These are phyloP conservation scores for Burhinus bistriatus DNA, from an alignment of 2,113 vertebrate species.

Conservation along the genomic window DNA sequence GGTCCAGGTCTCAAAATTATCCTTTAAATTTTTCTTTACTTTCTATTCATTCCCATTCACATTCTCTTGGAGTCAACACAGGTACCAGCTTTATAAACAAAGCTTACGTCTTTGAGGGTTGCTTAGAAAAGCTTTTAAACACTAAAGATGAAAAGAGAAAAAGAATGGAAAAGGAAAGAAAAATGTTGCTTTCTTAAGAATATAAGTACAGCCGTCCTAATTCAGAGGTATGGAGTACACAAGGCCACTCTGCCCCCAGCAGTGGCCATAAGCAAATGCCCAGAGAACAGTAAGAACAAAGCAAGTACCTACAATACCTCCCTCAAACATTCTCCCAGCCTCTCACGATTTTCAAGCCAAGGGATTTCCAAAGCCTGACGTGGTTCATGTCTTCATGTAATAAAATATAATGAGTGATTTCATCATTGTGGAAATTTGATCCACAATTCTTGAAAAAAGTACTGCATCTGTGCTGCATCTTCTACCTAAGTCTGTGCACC, in stretches of 20 bases:
- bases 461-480: rapidly evolving
- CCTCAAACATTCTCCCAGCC: background rate
- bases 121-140: background rate
- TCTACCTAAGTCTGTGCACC: background rate
- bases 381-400: background rate
- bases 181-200: background rate
- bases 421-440: background rate
- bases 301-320: background rate
- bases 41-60: background rate
- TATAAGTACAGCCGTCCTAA: background rate
- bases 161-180: background rate
- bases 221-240: background rate
- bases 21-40: background rate
- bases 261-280: background rate
- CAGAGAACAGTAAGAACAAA: background rate
- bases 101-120: background rate
- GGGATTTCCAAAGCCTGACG: background rate
- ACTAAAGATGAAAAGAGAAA: background rate
- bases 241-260: background rate
- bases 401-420: background rate
- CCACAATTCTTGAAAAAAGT: background rate
- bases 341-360: background rate
- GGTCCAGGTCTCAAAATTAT: background rate
- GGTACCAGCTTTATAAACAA: background rate
- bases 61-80: background rate